Base-by-base conservation (phyloP, 1,140 invertebrate species). In the Lasioglossum albipes region DNA sequence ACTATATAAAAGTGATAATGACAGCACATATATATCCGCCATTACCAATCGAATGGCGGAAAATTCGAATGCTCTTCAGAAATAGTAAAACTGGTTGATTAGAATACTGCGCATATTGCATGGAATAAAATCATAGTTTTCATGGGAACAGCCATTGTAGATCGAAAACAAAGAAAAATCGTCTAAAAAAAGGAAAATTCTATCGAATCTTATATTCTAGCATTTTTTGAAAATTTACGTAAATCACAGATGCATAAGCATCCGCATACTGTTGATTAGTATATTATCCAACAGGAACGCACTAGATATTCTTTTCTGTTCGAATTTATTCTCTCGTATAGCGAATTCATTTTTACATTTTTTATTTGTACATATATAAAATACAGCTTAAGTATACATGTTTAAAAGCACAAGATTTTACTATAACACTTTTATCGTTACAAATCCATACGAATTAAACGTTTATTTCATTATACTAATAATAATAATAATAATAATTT, bases 21-120 rank as follows among this genome's bases (percentile, higher is more conserved):
- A 89, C 73, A 86, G 45, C 69, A 85, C 86, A 84, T 62, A 66
- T 85, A 79, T 83, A 79, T 83, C 75, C 86, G 71, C 87, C 87
- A 89, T 87, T 84, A 64, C 12, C 20, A 12, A 22, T 36, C 7
- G 6, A 31, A 57, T 9, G 69, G 84, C 87, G 87, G 69, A 45
- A 81, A 73, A 79, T 82, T 87, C 16, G 65, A 79, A 72, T 27
- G 9, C 18, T 41, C 45, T 65, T 36, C 10, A 2, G 13, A 9
- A 45, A 9, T 49, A 54, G 13, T 49, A 22, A 27, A 49, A 49
- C 66, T 49, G 22, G 7, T 49, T 36, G 27, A 0, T 27, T 27
- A 27, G 27, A 0, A 27, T 27, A 27, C 27, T 27, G 27, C 27
- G 27, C 27, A 27, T 27, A 27, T 1, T 27, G 27, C 27, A 27